Conservation (phyloP, 53 echinoderm and acorn worm species). For the Paelopatides confundens region DNA sequence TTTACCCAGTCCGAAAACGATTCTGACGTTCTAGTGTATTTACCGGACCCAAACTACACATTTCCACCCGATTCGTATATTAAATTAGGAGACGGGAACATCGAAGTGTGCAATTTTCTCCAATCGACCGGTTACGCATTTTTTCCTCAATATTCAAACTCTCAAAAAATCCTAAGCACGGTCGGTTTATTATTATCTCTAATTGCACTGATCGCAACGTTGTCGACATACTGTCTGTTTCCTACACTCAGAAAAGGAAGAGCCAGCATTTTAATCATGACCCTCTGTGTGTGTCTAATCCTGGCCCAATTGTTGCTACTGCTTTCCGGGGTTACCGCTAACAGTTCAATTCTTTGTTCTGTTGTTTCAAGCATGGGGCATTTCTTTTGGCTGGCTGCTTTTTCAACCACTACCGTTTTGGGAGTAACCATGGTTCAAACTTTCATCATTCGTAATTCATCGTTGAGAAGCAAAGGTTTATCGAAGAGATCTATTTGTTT, state of each 20-base stretch:
- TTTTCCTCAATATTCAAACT: neutral
- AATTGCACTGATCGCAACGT: neutral
- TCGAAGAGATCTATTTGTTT: neutral
- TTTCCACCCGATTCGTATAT: neutral
- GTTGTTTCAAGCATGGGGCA: neutral
- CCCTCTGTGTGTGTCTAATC: neutral
- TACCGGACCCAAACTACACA: neutral
- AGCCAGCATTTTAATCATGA: slow-evolving; percentile 7
- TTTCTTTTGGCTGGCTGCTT: slow-evolving; percentile 12
- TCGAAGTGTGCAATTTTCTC: neutral
- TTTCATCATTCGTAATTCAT: neutral
- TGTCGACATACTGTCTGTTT: neutral
- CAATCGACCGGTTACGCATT: neutral
- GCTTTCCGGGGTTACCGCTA: neutral
- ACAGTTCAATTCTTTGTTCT: neutral
- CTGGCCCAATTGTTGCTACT: neutral
- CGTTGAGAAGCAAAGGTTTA: neutral
- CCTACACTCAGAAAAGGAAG: neutral
- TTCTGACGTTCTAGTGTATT: neutral
- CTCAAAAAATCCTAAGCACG: slow-evolving; percentile 1
- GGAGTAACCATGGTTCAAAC: neutral
- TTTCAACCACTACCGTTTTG: neutral
- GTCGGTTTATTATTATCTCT: neutral
- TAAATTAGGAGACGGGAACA: neutral
- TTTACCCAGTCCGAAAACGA: neutral